Evolutionary conservation across 2,797 vertebrate genomes (phyloP).

Genomic region (Gambusia yucatana): DNA sequence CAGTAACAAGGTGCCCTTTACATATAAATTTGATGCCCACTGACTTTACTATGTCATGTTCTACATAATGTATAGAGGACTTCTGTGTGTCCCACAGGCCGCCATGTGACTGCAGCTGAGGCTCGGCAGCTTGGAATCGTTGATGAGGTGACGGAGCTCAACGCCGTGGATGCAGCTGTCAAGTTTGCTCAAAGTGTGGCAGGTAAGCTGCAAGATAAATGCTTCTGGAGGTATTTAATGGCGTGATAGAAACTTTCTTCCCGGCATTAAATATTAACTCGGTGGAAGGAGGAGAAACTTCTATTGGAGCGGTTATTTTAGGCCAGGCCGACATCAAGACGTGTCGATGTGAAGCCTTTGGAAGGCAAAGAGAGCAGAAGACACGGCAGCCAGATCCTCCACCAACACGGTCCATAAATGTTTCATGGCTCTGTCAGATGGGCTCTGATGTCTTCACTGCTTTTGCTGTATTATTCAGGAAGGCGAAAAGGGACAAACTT

Average conservation of each 20-base stretch:
- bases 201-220: conserved; percentile 78
- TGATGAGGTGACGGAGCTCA: conserved; percentile 85
- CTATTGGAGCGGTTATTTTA: conserved; percentile 53
- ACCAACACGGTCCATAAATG: conserved; percentile 71
- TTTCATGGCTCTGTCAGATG: conserved; percentile 79
- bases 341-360: conserved; percentile 43
- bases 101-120: conserved; percentile 83
- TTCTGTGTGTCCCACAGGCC: conserved; percentile 80
- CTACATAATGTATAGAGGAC: conserved; percentile 9
- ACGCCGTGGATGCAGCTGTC: conserved; percentile 82
- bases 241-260: conserved; percentile 20
- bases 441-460: conserved; percentile 75
- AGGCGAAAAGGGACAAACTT: conserved; percentile 76
- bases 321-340: conserved; percentile 48
- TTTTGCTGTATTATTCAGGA: conserved; percentile 80
- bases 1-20: background rate
- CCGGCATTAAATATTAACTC: conserved; percentile 27
- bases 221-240: background rate
- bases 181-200: conserved; percentile 82
- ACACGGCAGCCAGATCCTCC: conserved; percentile 59
- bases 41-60: background rate
- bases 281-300: conserved; percentile 27
- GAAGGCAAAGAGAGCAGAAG: conserved; percentile 61
- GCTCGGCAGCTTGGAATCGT: conserved; percentile 89
- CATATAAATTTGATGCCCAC: background rate